phyloP scores from a whole-genome alignment of 2,888 invertebrate species.

The Caenorhabditis panamensis region DNA sequence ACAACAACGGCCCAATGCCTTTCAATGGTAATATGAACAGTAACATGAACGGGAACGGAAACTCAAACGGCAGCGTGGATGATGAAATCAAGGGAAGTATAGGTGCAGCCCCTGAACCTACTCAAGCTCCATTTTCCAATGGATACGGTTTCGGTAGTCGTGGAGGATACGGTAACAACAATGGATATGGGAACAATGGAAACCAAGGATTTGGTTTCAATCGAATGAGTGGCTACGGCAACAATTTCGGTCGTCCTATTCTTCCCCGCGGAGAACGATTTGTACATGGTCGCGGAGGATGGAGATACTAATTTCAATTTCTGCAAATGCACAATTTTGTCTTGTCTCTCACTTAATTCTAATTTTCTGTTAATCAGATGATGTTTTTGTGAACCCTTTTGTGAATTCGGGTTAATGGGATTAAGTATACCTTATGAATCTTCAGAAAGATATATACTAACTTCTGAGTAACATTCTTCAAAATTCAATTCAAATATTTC shows the following conservation, averaged over 20 bases:
- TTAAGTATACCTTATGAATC: too few relatives aligned
- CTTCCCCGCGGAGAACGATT: conserved; percentile 46
- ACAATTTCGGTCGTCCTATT: conserved; percentile 43
- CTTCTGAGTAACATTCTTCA: too few relatives aligned
- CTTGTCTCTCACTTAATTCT: not conserved
- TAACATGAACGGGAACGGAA: conserved; percentile 19
- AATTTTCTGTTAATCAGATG: too few relatives aligned
- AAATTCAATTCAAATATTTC: too few relatives aligned
- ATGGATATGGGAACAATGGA: conserved; percentile 7
- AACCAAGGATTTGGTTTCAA: conserved; percentile 37
- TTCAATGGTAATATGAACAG: conserved; percentile 18
- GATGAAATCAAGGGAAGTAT: conserved; percentile 50
- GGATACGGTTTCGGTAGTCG: conserved; percentile 30
- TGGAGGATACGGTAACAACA: conserved; percentile 22
- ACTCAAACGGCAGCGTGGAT: conserved; percentile 8
- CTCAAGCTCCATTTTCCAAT: conserved; percentile 14
- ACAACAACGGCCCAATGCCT: conserved; percentile 37
- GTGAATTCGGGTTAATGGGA: too few relatives aligned
- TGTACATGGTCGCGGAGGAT: conserved; percentile 10
- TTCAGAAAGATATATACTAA: too few relatives aligned
- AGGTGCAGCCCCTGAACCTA: conserved; percentile 43
- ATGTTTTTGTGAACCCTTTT: too few relatives aligned
- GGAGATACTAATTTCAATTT: conserved; percentile 20
- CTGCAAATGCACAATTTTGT: too few relatives aligned
- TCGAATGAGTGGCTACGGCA: conserved; percentile 41